Evolutionary conservation across 2,888 invertebrate species (phyloP), one percentile per base, ranked within the genome.

Genomic region (Pasiphila rectangulata): DNA sequence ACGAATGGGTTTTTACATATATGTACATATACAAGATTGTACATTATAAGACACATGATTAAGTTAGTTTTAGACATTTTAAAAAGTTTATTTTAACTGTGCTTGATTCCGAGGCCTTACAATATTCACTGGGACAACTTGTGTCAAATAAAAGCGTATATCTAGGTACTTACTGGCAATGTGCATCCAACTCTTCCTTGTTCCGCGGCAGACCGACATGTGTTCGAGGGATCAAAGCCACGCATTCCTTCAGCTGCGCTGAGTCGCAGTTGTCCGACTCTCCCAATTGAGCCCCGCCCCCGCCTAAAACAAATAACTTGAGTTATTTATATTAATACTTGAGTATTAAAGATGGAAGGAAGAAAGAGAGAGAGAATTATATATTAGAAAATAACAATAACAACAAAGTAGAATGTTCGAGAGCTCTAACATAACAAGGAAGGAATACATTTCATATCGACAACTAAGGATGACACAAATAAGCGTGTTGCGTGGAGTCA

Each of bases 181-280:
- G 83, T 0, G 79, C 77, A 39, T 88, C 86, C 6, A 88, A 65
- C 50, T 86, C 84, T 5, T 74, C 70, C 46, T 63, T 77, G 16
- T 71, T 83, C 35, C 74, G 72, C 0, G 87, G 87, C 40, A 88
- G 59, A 2, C 87, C 87, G 4, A 85, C 63, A 0, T 72, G 82
- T 12, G 80, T 85, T 2, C 71, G 73, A 2, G 86, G 84, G n/a
- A 79, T 76, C 44, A 64, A 53, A 1, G 75, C 69, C 6, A 83
- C 76, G 45, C 87, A 88, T 17, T 66, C 61, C 17, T 81, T 70
- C 42, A 88, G 61, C 48, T 83, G 75, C 3, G 56, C 64, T 1
- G 78, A 51, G 44, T 83, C 84, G 46, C 87, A 88, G 54, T 64
- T 77, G 39, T 84, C 85, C 0, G 52, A 30, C 41, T 86, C 84